phyloP scores from a whole-genome alignment of 92 coral and sea anemone genomes.

The Epizoanthus illoricatus region DNA sequence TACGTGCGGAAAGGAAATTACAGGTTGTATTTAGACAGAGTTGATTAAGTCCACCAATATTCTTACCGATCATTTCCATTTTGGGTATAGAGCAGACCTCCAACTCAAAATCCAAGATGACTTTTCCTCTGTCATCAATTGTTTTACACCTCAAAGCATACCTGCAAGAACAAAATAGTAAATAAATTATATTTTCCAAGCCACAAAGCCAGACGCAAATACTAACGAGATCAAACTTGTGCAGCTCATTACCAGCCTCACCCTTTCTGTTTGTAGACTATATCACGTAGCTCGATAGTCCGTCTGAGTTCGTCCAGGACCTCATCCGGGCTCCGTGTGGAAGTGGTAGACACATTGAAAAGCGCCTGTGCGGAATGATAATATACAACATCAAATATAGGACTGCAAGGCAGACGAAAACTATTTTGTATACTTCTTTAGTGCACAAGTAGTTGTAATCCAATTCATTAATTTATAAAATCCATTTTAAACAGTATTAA shows the following conservation, averaged over 20 bases:
- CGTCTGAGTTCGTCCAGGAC: slow-evolving; percentile 87
- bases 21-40: neutral
- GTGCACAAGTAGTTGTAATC: too few relatives aligned
- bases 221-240: neutral
- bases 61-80: slow-evolving; percentile 88
- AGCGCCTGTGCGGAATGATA: slow-evolving; percentile 60
- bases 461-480: too few relatives aligned
- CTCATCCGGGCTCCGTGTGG: slow-evolving; percentile 87
- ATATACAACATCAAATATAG: too few relatives aligned
- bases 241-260: slow-evolving; percentile 13
- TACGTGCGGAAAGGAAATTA: neutral
- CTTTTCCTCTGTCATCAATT: slow-evolving; percentile 88
- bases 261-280: slow-evolving; percentile 87
- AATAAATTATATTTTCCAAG: neutral
- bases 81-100: slow-evolving; percentile 94
- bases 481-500: too few relatives aligned
- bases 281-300: slow-evolving; percentile 61
- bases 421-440: too few relatives aligned
- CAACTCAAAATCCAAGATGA: slow-evolving; percentile 91
- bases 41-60: neutral
- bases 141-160: slow-evolving; percentile 91
- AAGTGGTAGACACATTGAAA: slow-evolving; percentile 91
- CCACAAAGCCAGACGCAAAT: neutral
- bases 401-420: too few relatives aligned
- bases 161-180: slow-evolving; percentile 45